These are phyloP conservation scores for Plotosus lineatus DNA, from an alignment of 2,113 vertebrate genomes.

Conservation along the genomic window DNA sequence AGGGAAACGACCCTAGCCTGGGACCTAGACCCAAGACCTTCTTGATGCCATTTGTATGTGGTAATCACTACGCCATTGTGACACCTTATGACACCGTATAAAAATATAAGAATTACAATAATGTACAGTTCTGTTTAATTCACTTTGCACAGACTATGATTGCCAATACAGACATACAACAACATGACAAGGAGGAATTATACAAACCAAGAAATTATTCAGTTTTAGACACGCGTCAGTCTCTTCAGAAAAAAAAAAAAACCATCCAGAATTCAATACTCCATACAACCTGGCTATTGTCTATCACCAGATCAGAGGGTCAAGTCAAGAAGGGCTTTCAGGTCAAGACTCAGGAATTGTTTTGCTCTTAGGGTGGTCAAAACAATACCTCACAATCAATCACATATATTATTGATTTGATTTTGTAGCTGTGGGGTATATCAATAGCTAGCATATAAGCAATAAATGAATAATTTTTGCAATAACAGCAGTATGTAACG, in stretches of 20 bases:
- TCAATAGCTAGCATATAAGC: neutral
- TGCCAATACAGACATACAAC: neutral
- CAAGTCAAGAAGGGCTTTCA: neutral
- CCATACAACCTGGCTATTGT: neutral
- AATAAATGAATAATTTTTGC: neutral
- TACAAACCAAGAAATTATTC: too few species aligned
- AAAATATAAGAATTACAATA: too few species aligned
- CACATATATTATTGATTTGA: neutral
- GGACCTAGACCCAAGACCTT: too few species aligned
- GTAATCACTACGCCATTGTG: too few species aligned
- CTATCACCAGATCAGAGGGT: neutral
- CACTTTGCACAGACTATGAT: neutral
- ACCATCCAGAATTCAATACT: neutral
- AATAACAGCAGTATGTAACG: neutral
- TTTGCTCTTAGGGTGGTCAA: neutral
- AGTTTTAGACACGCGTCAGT: too few species aligned
- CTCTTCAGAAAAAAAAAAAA: neutral
- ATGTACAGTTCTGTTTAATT: neutral
- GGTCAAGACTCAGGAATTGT: neutral
- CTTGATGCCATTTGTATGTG: too few species aligned
- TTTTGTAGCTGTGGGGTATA: neutral
- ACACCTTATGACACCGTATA: too few species aligned
- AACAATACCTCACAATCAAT: neutral
- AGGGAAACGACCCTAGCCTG: too few species aligned
- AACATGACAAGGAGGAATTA: neutral